Conservation (phyloP, 1,140 invertebrate species). For the Drosophila tropicalis region DNA sequence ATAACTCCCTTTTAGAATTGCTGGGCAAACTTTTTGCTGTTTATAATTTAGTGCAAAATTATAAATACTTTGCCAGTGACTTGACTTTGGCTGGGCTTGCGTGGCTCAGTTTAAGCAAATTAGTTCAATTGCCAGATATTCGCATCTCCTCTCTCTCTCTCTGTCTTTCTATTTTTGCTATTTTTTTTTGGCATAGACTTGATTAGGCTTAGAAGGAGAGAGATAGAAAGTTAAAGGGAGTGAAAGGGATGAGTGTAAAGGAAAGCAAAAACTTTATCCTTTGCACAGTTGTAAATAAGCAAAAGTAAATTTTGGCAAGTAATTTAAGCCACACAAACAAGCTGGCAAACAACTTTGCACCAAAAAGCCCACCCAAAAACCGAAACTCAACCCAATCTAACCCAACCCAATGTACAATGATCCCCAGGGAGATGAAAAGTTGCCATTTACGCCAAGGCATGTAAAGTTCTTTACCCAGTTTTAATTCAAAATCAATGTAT, state of each 20-base stretch:
- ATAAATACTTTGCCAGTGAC: conserved; percentile 66
- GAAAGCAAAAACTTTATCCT: conserved; percentile 73
- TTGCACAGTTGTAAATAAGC: conserved; percentile 81
- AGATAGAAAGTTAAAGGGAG: conserved; percentile 14
- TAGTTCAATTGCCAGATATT: conserved; percentile 75
- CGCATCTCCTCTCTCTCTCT: conserved; percentile 19
- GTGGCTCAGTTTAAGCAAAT: conserved; percentile 72
- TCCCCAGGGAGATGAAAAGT: conserved; percentile 36
- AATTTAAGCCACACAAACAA: conserved; percentile 81
- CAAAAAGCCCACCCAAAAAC: conserved; percentile 19
- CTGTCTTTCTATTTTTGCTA: neutral
- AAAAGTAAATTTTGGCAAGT: conserved; percentile 81
- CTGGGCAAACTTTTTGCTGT: conserved; percentile 68
- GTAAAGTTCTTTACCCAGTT: conserved; percentile 77
- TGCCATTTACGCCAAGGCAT: conserved; percentile 64
- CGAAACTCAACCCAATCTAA: conserved; percentile 6
- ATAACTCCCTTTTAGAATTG: conserved; percentile 43
- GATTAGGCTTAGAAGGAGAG: conserved; percentile 71
- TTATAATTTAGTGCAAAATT: conserved; percentile 75
- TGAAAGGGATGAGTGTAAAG: neutral
- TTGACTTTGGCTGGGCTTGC: conserved; percentile 13
- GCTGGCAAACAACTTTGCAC: conserved; percentile 77
- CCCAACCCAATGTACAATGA: conserved; percentile 12
- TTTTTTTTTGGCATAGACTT: conserved; percentile 60
- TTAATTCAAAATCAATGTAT: conserved; percentile 82